These are phyloP conservation scores for Neria commutata DNA, from an alignment of 2,888 invertebrate species.

Conservation along the genomic window DNA sequence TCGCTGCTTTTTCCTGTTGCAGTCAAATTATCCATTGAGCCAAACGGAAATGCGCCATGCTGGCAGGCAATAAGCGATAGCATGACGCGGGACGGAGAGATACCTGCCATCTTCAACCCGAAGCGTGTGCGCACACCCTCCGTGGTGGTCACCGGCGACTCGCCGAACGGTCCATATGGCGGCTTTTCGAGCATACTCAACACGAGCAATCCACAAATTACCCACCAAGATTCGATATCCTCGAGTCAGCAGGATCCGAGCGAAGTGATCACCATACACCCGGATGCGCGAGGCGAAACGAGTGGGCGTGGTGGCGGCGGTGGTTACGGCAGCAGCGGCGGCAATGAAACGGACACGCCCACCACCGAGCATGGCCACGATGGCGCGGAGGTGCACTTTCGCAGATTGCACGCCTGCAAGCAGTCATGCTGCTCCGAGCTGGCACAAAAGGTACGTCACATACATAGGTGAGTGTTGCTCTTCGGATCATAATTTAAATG, in stretches of 20 bases:
- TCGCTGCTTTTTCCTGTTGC: too few relatives aligned
- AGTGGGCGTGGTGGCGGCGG: conserved; percentile 28
- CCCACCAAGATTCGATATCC: conserved; percentile 65
- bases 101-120: conserved; percentile 83
- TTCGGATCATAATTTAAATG: background rate
- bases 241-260: conserved; percentile 69
- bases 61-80: conserved; percentile 40
- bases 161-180: conserved; percentile 63
- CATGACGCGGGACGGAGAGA: conserved; percentile 77
- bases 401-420: conserved; percentile 66
- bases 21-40: too few relatives aligned
- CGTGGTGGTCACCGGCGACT: conserved; percentile 73
- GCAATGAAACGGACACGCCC: conserved; percentile 48
- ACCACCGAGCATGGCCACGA: conserved; percentile 43
- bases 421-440: conserved; percentile 81
- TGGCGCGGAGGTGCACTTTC: conserved; percentile 48
- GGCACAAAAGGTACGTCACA: conserved; percentile 75
- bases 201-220: conserved; percentile 63
- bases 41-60: too few relatives aligned
- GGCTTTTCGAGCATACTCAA: conserved; percentile 63
- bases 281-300: conserved; percentile 41
- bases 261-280: conserved; percentile 61
- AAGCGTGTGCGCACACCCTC: conserved; percentile 73
- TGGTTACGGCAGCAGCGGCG: conserved; percentile 40
- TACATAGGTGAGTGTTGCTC: background rate